phyloP scores from a whole-genome alignment of 2,797 vertebrate genomes.

The Chloroceryle amazona region DNA sequence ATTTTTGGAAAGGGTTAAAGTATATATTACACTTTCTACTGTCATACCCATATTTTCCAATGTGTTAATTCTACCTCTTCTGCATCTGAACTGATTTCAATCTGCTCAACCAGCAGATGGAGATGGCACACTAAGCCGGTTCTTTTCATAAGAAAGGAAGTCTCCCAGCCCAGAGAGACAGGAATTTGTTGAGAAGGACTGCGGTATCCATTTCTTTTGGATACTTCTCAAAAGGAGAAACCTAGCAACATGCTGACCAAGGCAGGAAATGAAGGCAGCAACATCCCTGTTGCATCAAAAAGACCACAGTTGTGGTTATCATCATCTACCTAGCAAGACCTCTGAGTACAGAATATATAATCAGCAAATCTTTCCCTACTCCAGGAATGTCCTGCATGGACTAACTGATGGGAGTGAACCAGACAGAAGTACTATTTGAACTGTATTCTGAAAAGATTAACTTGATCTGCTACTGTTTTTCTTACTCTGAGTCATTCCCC shows the following conservation, averaged over 20 bases:
- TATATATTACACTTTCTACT: rapidly evolving
- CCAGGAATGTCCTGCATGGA: background rate
- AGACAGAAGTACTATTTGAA: background rate
- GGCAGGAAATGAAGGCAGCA: background rate
- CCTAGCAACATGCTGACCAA: background rate
- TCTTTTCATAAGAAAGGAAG: background rate
- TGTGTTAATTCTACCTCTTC: background rate
- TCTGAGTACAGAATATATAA: background rate
- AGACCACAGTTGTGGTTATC: rapidly evolving
- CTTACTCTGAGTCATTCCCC: background rate
- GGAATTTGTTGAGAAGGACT: background rate
- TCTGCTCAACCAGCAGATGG: background rate
- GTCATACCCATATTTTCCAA: background rate
- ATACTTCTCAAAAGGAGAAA: background rate
- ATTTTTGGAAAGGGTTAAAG: background rate
- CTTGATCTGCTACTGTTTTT: background rate
- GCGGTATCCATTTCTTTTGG: background rate
- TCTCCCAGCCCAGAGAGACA: background rate
- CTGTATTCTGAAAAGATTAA: background rate
- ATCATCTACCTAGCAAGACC: background rate
- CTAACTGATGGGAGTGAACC: background rate
- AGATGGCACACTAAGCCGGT: background rate
- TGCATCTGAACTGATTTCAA: too few relatives aligned
- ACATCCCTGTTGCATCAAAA: background rate
- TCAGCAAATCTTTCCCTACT: background rate